Evolutionary conservation across 1,140 invertebrate species (phyloP).

Genomic region (Yoshiicerus persimilis): DNA sequence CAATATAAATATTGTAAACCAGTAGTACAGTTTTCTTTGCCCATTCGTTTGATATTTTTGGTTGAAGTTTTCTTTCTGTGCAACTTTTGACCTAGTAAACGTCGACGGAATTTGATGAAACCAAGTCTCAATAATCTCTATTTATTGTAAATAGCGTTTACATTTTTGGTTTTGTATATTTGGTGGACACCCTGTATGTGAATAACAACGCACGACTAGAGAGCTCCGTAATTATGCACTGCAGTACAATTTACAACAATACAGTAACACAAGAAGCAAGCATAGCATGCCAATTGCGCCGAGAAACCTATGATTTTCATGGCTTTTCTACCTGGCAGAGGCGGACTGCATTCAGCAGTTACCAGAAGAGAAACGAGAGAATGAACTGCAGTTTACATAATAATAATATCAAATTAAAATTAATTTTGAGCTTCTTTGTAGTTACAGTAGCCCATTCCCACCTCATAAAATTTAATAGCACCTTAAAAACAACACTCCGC

Average conservation of each 20-base stretch:
- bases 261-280: not conserved
- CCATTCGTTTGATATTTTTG: too few relatives aligned
- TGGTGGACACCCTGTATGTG: too few relatives aligned
- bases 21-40: too few relatives aligned
- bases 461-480: slow-evolving; percentile 22
- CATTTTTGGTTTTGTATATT: too few relatives aligned
- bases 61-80: too few relatives aligned
- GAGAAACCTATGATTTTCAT: slow-evolving; percentile 16
- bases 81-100: too few relatives aligned
- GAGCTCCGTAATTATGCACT: not conserved
- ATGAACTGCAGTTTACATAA: slow-evolving; percentile 7
- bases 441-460: slow-evolving; percentile 29
- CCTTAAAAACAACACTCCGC: not conserved
- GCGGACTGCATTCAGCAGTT: not conserved
- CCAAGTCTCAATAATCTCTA: too few relatives aligned
- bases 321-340: not conserved
- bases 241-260: not conserved
- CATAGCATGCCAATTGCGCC: not conserved
- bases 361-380: not conserved
- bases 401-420: slow-evolving; percentile 27
- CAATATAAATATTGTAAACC: too few relatives aligned
- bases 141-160: too few relatives aligned
- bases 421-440: slow-evolving; percentile 25
- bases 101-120: too few relatives aligned
- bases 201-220: not conserved